Base-by-base conservation (phyloP, 2,888 invertebrate species). In the Ametastegia equiseti region DNA sequence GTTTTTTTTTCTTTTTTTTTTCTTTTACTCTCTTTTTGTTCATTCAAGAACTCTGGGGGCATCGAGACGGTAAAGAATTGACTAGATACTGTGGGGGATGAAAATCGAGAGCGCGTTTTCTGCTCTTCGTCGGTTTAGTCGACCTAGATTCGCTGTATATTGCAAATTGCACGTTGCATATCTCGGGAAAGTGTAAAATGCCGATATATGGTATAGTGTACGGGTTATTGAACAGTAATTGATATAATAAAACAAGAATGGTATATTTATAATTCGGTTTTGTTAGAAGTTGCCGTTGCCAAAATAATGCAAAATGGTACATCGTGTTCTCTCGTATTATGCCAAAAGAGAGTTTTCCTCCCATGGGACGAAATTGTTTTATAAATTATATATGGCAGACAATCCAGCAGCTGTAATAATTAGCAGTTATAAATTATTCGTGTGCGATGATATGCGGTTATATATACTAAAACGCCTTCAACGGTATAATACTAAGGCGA, bases 401-500 rank as follows among this genome's bases (percentile, higher is more conserved):
- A 60, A 60, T 42, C 42, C 6, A 5, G 13, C 30, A 60, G 60
- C 27, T 60, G 30, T 30, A 60, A 60, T 30, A 60, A 63, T 42
- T 42, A 23, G 39, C n/a, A n/a, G 69, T 69, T 19, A 69, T 42
- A 23, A 42, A 69, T 42, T 23, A 42, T 39, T 42, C 69, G 23
- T 13, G 69, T 33, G 39, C 39, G 45, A 71, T 42, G 42, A 42
- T 42, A 71, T 47, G 30, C 71, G 71, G 71, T 47, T 45, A 71
- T 45, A n/a, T 67, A 39, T 67, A 47, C 71, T 36, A 47, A 71
- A 69, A 42, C 69, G 15, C 36, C 7, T n/a, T n/a, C n/a, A n/a
- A n/a, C n/a, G 65, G 30, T 15, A 71, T 71, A 71, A 23, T 47
- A 47, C 47, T 71, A 30, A 71, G 71, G 71, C 30, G 71, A 47